Evolutionary conservation across 2,888 invertebrate genomes (phyloP), one percentile per base, ranked within the genome.

Genomic region (Mimas tiliae): DNA sequence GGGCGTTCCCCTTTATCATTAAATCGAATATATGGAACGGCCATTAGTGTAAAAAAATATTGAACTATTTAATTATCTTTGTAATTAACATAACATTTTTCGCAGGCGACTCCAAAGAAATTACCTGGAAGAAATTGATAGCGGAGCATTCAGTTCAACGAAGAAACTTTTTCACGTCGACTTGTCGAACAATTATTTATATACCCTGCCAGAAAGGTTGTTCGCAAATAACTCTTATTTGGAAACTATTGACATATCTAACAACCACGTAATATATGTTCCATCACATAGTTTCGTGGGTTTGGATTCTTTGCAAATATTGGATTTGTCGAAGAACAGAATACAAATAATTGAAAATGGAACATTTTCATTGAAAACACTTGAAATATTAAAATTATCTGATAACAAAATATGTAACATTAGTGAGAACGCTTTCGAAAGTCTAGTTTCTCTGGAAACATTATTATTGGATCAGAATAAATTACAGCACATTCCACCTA

Each of bases 241-340:
- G 27, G 95, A 95, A 73, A 94, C 95, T 6, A 87, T 96, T 6
- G 95, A 96, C 74, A 85, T 97, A 62, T 96, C 96, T 0, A 94
- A 95, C 74, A 97, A 97, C 79, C 91, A 93, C 68, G 82, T 97
- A 16, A 86, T 89, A 64, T 91, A 94, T 27, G 86, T 96, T 62
- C 95, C 95, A 0, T 93, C 94, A 33, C 93, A 91, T 27, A 82
- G 95, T 33, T 95, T 97, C 67, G 80, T 91, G 0, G 94, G 94
- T 6, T 88, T 96, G 34, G 85, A 88, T 9, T 91, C 94, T 2
- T 83, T 97, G 19, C 94, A 95, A 75, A 96, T 96, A 78, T 87
- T 97, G 67, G 97, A 97, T 86, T 85, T 97, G 21, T 95, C 96
- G 4, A 95, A 94, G 68, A 97, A 97, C 84, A 92, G 93, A 76